Conservation (phyloP, 2,888 invertebrate genomes). For the Plemyria rubiginata region DNA sequence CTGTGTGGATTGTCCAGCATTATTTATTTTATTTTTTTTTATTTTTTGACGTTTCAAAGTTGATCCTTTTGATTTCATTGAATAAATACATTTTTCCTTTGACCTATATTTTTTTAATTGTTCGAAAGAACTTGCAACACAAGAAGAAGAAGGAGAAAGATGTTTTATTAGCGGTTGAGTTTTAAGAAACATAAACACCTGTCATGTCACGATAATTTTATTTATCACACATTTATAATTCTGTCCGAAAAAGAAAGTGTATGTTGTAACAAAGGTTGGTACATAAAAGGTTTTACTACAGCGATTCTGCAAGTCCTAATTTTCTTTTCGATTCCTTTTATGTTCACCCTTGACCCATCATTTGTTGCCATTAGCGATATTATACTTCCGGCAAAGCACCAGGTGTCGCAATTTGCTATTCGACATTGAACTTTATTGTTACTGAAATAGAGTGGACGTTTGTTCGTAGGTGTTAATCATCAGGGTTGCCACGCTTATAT, state of each 20-base stretch:
- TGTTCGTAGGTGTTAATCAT: conserved; percentile 13
- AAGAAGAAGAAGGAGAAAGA: too few species aligned
- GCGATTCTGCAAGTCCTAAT: conserved; percentile 40
- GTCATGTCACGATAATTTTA: too few species aligned
- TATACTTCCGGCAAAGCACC: conserved; percentile 42
- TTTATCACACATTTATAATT: too few species aligned
- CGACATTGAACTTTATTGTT: conserved; percentile 48
- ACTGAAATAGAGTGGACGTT: conserved; percentile 42
- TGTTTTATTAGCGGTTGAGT: too few species aligned
- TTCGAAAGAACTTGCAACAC: too few species aligned
- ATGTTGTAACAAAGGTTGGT: background rate
- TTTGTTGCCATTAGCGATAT: conserved; percentile 71
- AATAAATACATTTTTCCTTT: too few species aligned
- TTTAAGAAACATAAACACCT: too few species aligned
- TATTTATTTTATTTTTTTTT: too few species aligned
- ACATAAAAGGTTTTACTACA: conserved; percentile 1
- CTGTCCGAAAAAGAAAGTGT: background rate
- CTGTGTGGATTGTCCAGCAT: too few species aligned
- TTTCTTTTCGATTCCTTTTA: conserved; percentile 66
- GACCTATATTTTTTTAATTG: too few species aligned
- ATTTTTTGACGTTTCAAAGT: too few species aligned
- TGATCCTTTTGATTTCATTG: too few species aligned
- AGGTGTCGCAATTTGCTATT: conserved; percentile 16
- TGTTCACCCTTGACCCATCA: conserved; percentile 76
- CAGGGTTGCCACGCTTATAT: conserved; percentile 55